A percentile compares a stretch with the other conserved stretches of the same genome.
phyloP scores from a whole-genome alignment of 2,797 vertebrate species.

The Sphaeramia orbicularis region DNA sequence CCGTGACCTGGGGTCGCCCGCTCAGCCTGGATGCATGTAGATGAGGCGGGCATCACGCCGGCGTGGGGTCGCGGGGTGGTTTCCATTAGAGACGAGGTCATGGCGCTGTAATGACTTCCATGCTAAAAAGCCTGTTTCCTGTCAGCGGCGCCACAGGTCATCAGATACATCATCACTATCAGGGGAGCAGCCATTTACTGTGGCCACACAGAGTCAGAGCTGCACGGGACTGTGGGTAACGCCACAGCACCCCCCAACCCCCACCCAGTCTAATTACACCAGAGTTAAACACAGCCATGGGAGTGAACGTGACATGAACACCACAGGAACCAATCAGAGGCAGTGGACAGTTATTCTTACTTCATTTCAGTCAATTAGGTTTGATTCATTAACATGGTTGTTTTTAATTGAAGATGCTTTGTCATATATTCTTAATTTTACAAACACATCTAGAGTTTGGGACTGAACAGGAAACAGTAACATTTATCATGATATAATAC shows the following conservation, averaged over 20 bases:
- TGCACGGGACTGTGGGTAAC: slow-evolving; percentile 25
- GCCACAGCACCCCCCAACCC: slow-evolving; percentile 25
- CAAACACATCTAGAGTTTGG: no score
- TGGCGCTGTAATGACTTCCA: slow-evolving; percentile 66
- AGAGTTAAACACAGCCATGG: slow-evolving; percentile 41
- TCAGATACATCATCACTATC: slow-evolving; percentile 50
- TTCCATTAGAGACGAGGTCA: slow-evolving; percentile 70
- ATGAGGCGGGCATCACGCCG: slow-evolving; percentile 57
- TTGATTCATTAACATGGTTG: no score
- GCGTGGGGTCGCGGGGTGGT: slow-evolving; percentile 51
- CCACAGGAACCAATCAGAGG: background rate
- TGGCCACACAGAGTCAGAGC: slow-evolving; percentile 32
- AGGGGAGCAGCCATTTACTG: slow-evolving; percentile 82
- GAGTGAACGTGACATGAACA: slow-evolving; percentile 29
- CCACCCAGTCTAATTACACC: slow-evolving; percentile 49
- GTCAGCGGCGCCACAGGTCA: slow-evolving; percentile 67
- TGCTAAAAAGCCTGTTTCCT: slow-evolving; percentile 71
- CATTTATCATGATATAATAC: no score
- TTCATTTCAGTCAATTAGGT: no score
- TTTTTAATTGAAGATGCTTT: no score
- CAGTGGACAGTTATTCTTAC: no score
- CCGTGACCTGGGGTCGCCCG: slow-evolving; percentile 33
- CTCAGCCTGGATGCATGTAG: slow-evolving; percentile 65
- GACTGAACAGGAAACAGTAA: no score
- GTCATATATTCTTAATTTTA: no score